A percentile compares a stretch with the other conserved stretches of the same genome.
Evolutionary conservation across 2,888 invertebrate species (phyloP).

Genomic region (Mylabris sibirica): DNA sequence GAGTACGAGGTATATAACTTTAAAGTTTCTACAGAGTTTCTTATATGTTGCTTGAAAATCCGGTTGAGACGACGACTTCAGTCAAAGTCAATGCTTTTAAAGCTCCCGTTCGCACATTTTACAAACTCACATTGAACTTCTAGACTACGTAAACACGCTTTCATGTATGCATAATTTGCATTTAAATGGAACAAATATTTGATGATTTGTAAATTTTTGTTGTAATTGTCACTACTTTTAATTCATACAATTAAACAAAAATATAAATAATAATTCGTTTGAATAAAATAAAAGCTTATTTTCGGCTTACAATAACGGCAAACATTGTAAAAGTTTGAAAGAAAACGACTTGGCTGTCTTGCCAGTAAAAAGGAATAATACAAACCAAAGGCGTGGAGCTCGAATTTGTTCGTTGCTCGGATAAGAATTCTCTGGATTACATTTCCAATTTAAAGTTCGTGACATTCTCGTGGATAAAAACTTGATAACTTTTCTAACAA

Average conservation of each 20-base stretch:
- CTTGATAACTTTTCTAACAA: neutral
- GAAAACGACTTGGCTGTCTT: neutral
- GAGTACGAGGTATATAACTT: neutral
- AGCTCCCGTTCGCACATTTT: constrained; percentile 11
- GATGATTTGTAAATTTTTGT: neutral
- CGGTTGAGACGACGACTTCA: constrained; percentile 5
- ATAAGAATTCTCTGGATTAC: constrained; percentile 25
- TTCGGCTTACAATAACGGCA: neutral
- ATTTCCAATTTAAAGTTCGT: constrained; percentile 26
- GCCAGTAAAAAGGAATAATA: neutral
- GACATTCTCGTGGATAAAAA: neutral
- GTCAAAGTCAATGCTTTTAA: constrained; percentile 13
- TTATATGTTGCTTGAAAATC: constrained; percentile 9
- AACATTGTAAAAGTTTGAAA: neutral
- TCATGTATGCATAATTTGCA: constrained; percentile 30
- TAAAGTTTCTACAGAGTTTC: constrained; percentile 9
- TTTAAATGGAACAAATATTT: constrained; percentile 14
- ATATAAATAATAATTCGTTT: too few relatives aligned
- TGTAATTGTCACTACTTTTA: neutral
- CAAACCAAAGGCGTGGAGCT: neutral
- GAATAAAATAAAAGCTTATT: too few relatives aligned
- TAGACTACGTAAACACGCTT: constrained; percentile 21
- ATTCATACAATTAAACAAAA: too few relatives aligned
- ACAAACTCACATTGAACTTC: constrained; percentile 14
- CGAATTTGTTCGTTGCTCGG: neutral